Percentiles rank a stretch among this genome's conserved stretches.
Conservation (phyloP, 1,140 invertebrate genomes). For the Heliothis subflexa region DNA sequence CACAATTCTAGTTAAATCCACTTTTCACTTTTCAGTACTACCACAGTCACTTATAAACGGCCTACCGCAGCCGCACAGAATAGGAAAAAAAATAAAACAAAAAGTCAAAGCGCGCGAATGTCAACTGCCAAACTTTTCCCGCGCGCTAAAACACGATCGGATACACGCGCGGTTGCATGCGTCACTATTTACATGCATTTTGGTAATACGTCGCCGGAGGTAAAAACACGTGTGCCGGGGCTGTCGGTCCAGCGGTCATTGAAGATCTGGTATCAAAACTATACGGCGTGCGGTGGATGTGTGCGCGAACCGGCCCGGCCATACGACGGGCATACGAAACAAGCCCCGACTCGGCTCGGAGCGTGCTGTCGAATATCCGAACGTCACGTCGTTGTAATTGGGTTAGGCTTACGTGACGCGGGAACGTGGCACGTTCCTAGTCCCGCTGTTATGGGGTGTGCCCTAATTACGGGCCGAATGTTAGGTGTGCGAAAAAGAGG, state of each 20-base stretch:
- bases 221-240: conserved; percentile 79
- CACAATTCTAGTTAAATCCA: conserved; percentile 32
- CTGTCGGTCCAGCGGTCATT: conserved; percentile 85
- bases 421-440: conserved; percentile 68
- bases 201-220: conserved; percentile 57
- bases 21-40: conserved; percentile 47
- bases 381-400: conserved; percentile 82
- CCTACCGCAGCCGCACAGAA: conserved; percentile 39
- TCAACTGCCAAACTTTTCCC: conserved; percentile 73
- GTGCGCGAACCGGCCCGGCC: conserved; percentile 80
- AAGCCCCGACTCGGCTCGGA: conserved; percentile 57
- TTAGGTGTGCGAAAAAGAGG: conserved; percentile 28
- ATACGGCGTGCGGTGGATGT: conserved; percentile 75
- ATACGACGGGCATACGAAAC: conserved; percentile 80
- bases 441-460: conserved; percentile 69
- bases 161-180: conserved; percentile 67
- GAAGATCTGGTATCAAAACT: conserved; percentile 84
- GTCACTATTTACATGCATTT: conserved; percentile 79
- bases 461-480: conserved; percentile 79
- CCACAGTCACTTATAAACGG: conserved; percentile 59
- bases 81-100: conserved; percentile 61
- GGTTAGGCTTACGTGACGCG: conserved; percentile 82
- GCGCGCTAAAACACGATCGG: conserved; percentile 67
- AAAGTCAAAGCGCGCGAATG: conserved; percentile 55
- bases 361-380: conserved; percentile 76